These are phyloP conservation scores for Cantharis lateralis DNA, from an alignment of 2,888 invertebrate species.

Conservation along the genomic window DNA sequence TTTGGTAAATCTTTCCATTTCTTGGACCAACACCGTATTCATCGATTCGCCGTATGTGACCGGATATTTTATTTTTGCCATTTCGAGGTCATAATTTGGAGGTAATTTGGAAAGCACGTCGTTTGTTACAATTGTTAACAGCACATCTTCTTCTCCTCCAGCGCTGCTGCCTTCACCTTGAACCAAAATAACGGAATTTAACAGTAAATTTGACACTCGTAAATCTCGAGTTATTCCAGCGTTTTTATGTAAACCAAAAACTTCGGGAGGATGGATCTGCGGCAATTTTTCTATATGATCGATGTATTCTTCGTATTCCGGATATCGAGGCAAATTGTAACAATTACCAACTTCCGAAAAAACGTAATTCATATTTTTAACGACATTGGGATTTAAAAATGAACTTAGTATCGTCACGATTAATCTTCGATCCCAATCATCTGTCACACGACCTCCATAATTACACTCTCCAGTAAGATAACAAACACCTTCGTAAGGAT, in stretches of 20 bases:
- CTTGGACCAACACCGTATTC: slow-evolving; percentile 83
- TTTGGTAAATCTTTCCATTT: slow-evolving; percentile 74
- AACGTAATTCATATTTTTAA: slow-evolving; percentile 66
- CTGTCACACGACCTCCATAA: slow-evolving; percentile 86
- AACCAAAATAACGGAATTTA: slow-evolving; percentile 76
- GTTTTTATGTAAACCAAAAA: slow-evolving; percentile 88
- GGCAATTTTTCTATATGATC: slow-evolving; percentile 78
- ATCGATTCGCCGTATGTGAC: slow-evolving; percentile 79
- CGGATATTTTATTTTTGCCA: slow-evolving; percentile 68
- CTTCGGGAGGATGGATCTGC: slow-evolving; percentile 78
- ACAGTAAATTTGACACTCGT: slow-evolving; percentile 71
- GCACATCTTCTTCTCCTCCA: slow-evolving; percentile 68
- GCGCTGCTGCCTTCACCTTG: slow-evolving; percentile 65
- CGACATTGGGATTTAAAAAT: slow-evolving; percentile 71
- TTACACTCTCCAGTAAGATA: slow-evolving; percentile 91
- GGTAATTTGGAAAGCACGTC: slow-evolving; percentile 64
- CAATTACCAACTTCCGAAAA: slow-evolving; percentile 51
- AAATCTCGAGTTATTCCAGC: slow-evolving; percentile 87
- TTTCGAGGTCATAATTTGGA: slow-evolving; percentile 68
- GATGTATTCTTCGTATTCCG: slow-evolving; percentile 73
- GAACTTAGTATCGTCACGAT: slow-evolving; percentile 77
- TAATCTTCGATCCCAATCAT: slow-evolving; percentile 81
- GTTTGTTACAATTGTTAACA: slow-evolving; percentile 67
- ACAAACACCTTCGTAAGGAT: slow-evolving; percentile 81
- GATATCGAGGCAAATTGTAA: slow-evolving; percentile 73